phyloP scores from a whole-genome alignment of 2,113 vertebrate genomes.

The Ursus arctos region DNA sequence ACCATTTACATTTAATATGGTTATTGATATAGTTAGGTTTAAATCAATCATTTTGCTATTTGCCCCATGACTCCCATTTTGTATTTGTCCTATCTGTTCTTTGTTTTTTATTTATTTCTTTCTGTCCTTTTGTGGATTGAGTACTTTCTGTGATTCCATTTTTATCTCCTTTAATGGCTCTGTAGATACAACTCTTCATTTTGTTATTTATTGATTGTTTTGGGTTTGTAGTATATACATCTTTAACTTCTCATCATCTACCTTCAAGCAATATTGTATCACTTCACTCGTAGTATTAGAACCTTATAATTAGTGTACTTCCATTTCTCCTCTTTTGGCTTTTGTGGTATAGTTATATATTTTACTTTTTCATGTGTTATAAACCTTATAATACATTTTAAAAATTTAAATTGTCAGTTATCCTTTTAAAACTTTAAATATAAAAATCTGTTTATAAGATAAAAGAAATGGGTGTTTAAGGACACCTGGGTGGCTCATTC shows the following conservation, averaged over 20 bases:
- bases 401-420: background rate
- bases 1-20: background rate
- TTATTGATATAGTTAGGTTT: background rate
- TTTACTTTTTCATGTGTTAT: background rate
- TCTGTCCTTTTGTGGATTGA: background rate
- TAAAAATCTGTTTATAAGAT: background rate
- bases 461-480: background rate
- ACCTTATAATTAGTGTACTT: background rate
- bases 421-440: background rate
- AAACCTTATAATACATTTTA: background rate
- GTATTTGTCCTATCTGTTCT: slow-evolving; percentile 20
- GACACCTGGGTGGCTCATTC: background rate
- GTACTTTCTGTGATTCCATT: background rate
- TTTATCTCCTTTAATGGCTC: background rate
- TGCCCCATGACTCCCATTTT: background rate
- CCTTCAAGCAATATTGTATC: background rate
- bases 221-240: background rate
- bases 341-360: background rate
- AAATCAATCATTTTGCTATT: background rate
- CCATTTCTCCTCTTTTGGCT: background rate
- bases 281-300: background rate
- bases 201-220: background rate
- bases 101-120: background rate
- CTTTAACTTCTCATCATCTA: background rate
- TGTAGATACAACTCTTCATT: background rate